These are phyloP conservation scores for Hippocampus barbouri DNA, from an alignment of 2,113 vertebrate species.

Conservation along the genomic window DNA sequence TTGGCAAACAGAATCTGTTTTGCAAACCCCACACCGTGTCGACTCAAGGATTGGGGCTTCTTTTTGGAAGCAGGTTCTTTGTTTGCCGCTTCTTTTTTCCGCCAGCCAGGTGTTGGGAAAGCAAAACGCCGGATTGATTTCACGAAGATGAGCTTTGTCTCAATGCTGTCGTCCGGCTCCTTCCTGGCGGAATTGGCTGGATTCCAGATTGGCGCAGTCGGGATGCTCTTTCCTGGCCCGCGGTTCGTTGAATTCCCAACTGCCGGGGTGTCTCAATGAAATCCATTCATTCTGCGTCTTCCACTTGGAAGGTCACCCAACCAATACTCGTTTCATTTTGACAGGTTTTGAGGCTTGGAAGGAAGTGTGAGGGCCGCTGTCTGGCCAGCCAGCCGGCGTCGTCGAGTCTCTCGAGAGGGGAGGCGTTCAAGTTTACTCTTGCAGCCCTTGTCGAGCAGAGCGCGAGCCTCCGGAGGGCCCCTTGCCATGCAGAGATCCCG, in stretches of 20 bases:
- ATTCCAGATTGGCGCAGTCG: conserved; percentile 11
- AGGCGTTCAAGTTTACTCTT: conserved; percentile 41
- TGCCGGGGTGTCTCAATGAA: neutral
- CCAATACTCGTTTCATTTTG: conserved; percentile 12
- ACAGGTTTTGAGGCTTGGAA: conserved; percentile 13
- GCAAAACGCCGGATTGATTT: too few species aligned
- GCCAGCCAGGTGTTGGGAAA: too few species aligned
- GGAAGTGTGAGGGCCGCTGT: conserved; percentile 25
- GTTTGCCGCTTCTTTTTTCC: too few species aligned
- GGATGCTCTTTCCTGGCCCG: neutral
- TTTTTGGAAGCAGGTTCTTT: too few species aligned
- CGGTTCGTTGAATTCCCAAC: conserved; percentile 14
- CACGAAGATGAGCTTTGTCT: neutral
- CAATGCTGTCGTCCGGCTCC: neutral
- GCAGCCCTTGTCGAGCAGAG: conserved; percentile 41
- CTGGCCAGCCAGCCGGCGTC: conserved; percentile 28
- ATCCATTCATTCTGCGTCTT: conserved; percentile 8
- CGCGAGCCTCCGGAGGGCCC: conserved; percentile 17
- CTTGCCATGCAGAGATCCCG: neutral
- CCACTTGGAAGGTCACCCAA: conserved; percentile 6
- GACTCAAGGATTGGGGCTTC: too few species aligned
- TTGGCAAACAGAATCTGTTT: too few species aligned
- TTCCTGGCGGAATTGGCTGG: neutral
- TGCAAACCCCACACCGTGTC: too few species aligned
- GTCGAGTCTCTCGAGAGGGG: conserved; percentile 24